Percentiles rank a stretch among this genome's conserved stretches.
phyloP scores from a whole-genome alignment of 2,797 vertebrate genomes.

The Todus mexicanus region DNA sequence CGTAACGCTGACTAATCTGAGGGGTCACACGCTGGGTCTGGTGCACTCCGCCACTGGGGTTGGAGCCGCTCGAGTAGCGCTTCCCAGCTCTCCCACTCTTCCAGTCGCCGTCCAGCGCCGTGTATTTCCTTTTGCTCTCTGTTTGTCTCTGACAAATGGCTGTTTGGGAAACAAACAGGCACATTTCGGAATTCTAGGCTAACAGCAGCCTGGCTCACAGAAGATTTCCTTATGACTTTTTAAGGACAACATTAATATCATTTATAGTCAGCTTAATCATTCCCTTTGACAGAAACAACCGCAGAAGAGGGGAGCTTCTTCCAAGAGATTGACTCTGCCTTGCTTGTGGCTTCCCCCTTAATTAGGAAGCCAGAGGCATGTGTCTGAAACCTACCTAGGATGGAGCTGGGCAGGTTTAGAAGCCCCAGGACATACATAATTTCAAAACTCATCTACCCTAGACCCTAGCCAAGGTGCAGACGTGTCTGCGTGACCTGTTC shows the following conservation, averaged over 20 bases:
- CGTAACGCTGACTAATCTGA: not conserved
- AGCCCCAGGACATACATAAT: not conserved
- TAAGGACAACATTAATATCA: constrained; percentile 22
- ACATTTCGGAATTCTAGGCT: not conserved
- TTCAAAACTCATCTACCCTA: not conserved
- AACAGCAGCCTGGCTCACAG: not conserved
- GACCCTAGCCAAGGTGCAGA: not conserved
- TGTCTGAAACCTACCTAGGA: not conserved
- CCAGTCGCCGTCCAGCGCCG: not conserved
- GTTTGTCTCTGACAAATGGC: not conserved
- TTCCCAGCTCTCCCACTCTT: not conserved
- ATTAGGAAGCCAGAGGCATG: not conserved
- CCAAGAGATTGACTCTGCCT: not conserved
- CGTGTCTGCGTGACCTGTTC: not conserved
- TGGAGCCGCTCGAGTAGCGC: rapidly evolving
- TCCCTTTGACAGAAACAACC: not conserved
- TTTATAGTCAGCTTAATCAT: constrained; percentile 2
- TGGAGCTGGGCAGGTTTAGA: not conserved
- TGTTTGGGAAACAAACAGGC: not conserved
- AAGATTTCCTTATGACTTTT: constrained; percentile 38
- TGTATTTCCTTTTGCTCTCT: not conserved
- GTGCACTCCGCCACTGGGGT: rapidly evolving
- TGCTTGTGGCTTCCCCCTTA: not conserved
- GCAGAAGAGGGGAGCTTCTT: not conserved
- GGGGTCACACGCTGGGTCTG: not conserved